Evolutionary conservation across 2,797 vertebrate genomes (phyloP).

Genomic region (Gobio occitaniae): DNA sequence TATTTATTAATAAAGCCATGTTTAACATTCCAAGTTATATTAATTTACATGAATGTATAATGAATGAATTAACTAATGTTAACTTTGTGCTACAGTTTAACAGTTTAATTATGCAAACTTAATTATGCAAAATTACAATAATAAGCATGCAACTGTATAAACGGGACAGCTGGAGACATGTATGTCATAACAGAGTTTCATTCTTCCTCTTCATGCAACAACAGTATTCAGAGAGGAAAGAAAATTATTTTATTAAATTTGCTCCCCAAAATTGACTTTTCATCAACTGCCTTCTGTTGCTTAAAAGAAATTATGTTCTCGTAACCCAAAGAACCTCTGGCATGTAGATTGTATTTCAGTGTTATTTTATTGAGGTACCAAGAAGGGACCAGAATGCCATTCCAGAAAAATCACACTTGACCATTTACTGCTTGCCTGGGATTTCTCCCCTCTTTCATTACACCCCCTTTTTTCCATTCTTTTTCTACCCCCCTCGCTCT

Average conservation of each 20-base stretch:
- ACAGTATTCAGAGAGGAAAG: conserved; percentile 58
- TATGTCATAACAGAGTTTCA: conserved; percentile 36
- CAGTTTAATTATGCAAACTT: neutral
- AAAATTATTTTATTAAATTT: too few species aligned
- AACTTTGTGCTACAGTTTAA: neutral
- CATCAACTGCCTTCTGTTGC: conserved; percentile 69
- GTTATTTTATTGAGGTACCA: conserved; percentile 74
- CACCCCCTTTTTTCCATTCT: conserved; percentile 6
- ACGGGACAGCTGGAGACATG: neutral
- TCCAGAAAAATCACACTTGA: conserved; percentile 78
- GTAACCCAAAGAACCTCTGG: conserved; percentile 60
- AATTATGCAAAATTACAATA: neutral
- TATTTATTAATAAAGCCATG: neutral
- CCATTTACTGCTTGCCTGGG: conserved; percentile 81
- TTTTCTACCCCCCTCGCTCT: neutral
- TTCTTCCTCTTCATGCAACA: conserved; percentile 22
- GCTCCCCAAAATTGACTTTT: conserved; percentile 71
- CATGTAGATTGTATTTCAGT: conserved; percentile 77
- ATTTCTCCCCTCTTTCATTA: conserved; percentile 71
- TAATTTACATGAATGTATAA: neutral
- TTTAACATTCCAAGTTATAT: neutral
- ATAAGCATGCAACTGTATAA: neutral
- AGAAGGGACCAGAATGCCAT: conserved; percentile 73
- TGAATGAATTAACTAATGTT: neutral
- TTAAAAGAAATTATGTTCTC: conserved; percentile 76